Evolutionary conservation across 2,888 invertebrate species (phyloP), one percentile per base, ranked within the genome.

Genomic region (Cerceris rybyensis): DNA sequence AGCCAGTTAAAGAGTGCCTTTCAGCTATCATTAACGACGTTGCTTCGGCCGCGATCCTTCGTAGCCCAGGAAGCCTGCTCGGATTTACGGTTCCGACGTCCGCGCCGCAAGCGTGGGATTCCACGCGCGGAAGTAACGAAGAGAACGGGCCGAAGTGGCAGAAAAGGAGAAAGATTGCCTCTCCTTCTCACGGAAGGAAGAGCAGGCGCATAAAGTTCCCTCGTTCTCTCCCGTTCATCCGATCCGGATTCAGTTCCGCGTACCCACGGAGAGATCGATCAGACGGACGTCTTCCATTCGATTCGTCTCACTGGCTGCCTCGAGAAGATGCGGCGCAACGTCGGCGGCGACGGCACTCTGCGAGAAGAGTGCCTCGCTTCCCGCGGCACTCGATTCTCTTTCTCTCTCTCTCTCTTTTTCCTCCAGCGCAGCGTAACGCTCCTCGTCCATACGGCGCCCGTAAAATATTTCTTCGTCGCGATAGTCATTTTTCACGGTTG

Each of bases 401-500:
- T 50, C 8, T 41, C 46, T 57, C 14, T 28, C 16, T 66, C 46
- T 46, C 42, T 13, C 50, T 52, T 41, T 49, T 50, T 52, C 67
- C 52, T 41, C 7, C 64, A 63, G 67, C 50, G 28, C 50, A 63
- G 60, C 71, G 72, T 70, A 78, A 77, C 78, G 68, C 61, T 65
- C 76, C 28, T 59, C 76, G 67, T 55, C 50, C 63, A 65, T 68
- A 52, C 78, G 70, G 70, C 66, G 67, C 67, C 77, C 80, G 83
- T 84, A 84, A 86, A 87, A 88, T 89, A 87, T 88, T 85, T 84
- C 81, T 79, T 80, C 81, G 78, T 80, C 85, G 83, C 88, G 88
- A 88, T 88, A 88, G 89, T 89, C 91, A 90, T 90, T 91, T 91
- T 91, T 91, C 90, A 89, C 89, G 89, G 88, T 89, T 88, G 90